These are phyloP conservation scores for Liodrosophila aerea DNA, from an alignment of 2,888 invertebrate species.

Conservation along the genomic window DNA sequence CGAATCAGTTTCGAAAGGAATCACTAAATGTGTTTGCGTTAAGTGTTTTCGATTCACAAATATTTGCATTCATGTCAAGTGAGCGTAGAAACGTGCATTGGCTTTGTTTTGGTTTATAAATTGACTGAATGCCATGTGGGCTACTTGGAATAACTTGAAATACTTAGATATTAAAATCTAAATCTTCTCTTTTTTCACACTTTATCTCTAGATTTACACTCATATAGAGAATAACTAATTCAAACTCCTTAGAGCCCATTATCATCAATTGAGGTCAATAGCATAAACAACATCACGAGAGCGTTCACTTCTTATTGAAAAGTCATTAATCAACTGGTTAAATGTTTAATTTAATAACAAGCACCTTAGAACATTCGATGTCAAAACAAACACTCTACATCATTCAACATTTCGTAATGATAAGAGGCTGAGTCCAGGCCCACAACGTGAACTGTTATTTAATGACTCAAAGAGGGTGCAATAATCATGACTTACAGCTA, in stretches of 20 bases:
- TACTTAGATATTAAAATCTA: too few species aligned
- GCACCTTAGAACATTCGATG: conserved; percentile 68
- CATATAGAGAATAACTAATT: too few species aligned
- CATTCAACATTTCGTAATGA: conserved; percentile 80
- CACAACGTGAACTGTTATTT: conserved; percentile 29
- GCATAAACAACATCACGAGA: conserved; percentile 10
- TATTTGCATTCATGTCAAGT: conserved; percentile 72
- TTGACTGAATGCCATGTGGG: conserved; percentile 10
- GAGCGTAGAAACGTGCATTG: conserved; percentile 29
- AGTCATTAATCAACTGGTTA: conserved; percentile 72
- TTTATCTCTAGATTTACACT: too few species aligned
- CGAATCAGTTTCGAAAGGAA: conserved; percentile 50
- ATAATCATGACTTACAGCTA: conserved; percentile 44
- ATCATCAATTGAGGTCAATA: conserved; percentile 20
- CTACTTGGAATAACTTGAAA: too few species aligned
- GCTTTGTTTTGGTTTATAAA: conserved; percentile 42
- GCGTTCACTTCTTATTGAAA: conserved; percentile 34
- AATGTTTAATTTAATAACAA: conserved; percentile 57
- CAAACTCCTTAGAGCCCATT: too few species aligned
- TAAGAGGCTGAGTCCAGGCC: conserved; percentile 48
- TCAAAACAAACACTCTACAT: conserved; percentile 82
- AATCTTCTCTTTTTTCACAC: too few species aligned
- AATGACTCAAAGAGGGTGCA: conserved; percentile 38
- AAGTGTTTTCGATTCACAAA: conserved; percentile 77
- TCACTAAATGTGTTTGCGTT: conserved; percentile 71